Evolutionary conservation across 2,888 invertebrate species (phyloP).

Genomic region (Drosophila picticornis): DNA sequence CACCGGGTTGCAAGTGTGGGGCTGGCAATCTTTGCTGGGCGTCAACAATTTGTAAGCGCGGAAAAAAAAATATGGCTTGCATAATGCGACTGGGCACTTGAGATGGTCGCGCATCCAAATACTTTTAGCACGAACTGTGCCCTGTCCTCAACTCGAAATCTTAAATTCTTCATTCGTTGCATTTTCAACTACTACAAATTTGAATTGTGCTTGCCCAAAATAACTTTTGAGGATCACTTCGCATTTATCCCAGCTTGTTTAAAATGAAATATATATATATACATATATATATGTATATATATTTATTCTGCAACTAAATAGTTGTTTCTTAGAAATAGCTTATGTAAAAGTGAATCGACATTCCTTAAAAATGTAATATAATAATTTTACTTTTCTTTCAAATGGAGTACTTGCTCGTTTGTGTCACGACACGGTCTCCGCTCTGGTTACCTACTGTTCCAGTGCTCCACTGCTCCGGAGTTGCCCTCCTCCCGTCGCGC

Average conservation of each 20-base stretch:
- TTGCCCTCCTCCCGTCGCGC: background rate
- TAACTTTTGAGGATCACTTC: background rate
- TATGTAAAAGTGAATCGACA: background rate
- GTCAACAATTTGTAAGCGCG: conserved; percentile 55
- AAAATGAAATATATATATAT: background rate
- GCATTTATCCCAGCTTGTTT: background rate
- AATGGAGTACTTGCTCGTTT: background rate
- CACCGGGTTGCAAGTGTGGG: background rate
- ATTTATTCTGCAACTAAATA: background rate
- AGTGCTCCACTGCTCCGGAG: conserved; percentile 5
- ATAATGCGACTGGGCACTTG: conserved; percentile 37
- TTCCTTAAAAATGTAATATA: background rate
- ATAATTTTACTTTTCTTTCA: background rate
- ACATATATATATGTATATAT: background rate
- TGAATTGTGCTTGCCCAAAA: background rate
- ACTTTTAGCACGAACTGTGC: background rate
- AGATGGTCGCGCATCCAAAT: background rate
- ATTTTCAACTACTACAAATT: background rate
- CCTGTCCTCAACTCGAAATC: background rate
- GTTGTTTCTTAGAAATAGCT: background rate
- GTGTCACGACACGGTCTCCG: background rate
- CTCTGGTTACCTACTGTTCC: background rate
- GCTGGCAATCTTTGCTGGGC: conserved; percentile 19
- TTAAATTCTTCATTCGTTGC: background rate
- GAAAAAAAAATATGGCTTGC: conserved; percentile 56